A percentile compares a stretch with the other conserved stretches of the same genome.
Evolutionary conservation across 1,140 invertebrate species (phyloP).

Genomic region (Hylyphantes graminicola): DNA sequence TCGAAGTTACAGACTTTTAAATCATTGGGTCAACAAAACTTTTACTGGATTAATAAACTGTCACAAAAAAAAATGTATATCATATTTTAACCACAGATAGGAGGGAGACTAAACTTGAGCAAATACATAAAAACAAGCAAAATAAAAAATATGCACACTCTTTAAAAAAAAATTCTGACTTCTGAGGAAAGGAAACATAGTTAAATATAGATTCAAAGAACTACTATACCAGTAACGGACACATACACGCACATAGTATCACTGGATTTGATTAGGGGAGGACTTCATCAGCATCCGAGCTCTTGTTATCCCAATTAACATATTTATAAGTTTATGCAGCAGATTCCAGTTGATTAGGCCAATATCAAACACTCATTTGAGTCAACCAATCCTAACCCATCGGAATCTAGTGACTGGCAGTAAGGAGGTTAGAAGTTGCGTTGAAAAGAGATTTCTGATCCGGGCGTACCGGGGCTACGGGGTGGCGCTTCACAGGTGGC

Average conservation of each 20-base stretch:
- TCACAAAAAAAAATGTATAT: background rate
- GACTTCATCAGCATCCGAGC: background rate
- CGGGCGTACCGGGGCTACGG: slow-evolving; percentile 48
- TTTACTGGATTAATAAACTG: too few species aligned
- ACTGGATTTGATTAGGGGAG: slow-evolving; percentile 14
- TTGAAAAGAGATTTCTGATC: slow-evolving; percentile 46
- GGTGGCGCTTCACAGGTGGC: slow-evolving; percentile 42
- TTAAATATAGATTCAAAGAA: slow-evolving; percentile 10
- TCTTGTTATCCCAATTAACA: slow-evolving; percentile 7
- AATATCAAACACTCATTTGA: too few species aligned
- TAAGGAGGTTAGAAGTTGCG: slow-evolving; percentile 33
- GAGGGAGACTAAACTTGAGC: slow-evolving; percentile 1
- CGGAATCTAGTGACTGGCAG: background rate
- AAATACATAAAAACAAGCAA: slow-evolving; percentile 16
- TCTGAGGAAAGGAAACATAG: background rate
- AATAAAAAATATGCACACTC: background rate
- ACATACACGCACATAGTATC: slow-evolving; percentile 14
- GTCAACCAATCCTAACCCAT: too few species aligned
- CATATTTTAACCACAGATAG: slow-evolving; percentile 16
- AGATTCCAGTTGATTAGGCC: too few species aligned
- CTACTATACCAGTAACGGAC: background rate
- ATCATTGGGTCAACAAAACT: too few species aligned
- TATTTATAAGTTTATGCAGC: slow-evolving; percentile 7
- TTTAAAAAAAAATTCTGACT: slow-evolving; percentile 9
- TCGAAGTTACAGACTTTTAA: too few species aligned